A percentile compares a stretch with the other conserved stretches of the same genome.
Evolutionary conservation across 2,888 invertebrate species (phyloP).

Genomic region (Amorpha juglandis): DNA sequence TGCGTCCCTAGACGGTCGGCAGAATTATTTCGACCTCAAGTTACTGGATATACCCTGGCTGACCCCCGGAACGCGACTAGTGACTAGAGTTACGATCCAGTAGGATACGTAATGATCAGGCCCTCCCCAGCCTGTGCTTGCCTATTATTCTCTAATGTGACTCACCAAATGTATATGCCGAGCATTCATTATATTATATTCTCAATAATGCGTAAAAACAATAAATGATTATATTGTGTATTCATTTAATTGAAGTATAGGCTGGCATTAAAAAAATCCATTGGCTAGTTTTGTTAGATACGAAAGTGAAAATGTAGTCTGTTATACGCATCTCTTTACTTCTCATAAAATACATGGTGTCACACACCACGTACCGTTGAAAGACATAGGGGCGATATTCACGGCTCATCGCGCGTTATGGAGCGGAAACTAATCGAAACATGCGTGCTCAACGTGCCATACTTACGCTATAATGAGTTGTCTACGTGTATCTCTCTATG

Average conservation of each 20-base stretch:
- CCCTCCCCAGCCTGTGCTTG: too few species aligned
- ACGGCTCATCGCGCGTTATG: slow-evolving; percentile 64
- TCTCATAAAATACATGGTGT: background rate
- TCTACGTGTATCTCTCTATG: background rate
- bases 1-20: too few species aligned
- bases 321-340: background rate
- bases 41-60: too few species aligned
- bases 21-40: too few species aligned
- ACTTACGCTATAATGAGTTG: slow-evolving; percentile 29
- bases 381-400: slow-evolving; percentile 70
- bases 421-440: slow-evolving; percentile 64
- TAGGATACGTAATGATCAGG: too few species aligned
- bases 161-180: too few species aligned
- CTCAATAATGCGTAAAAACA: too few species aligned
- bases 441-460: slow-evolving; percentile 39
- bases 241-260: background rate
- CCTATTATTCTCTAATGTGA: too few species aligned
- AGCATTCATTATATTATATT: too few species aligned
- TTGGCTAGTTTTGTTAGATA: background rate
- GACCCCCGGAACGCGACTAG: too few species aligned
- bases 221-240: background rate
- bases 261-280: background rate
- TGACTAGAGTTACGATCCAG: too few species aligned
- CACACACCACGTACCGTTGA: slow-evolving; percentile 46
- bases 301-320: background rate